These are phyloP conservation scores for Melanotaenia trifasciata DNA, from an alignment of 2,797 vertebrate genomes.

Conservation along the genomic window DNA sequence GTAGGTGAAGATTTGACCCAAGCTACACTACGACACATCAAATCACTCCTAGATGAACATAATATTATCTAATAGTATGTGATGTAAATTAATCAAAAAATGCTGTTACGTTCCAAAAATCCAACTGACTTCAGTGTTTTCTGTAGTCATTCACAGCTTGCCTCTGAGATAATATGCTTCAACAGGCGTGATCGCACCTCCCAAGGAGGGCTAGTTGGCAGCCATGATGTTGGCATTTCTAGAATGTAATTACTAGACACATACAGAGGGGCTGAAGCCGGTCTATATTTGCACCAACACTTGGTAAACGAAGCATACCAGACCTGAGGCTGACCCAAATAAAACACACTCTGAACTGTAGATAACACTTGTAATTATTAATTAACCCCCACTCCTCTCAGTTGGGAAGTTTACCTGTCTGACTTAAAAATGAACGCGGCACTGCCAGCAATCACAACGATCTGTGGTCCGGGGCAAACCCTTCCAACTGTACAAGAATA, in stretches of 20 bases:
- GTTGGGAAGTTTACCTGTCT: constrained; percentile 50
- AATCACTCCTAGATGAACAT: neutral
- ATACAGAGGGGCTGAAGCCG: constrained; percentile 71
- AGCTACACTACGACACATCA: neutral
- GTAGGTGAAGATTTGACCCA: neutral
- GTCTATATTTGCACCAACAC: constrained; percentile 76
- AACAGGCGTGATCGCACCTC: constrained; percentile 80
- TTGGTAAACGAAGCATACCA: constrained; percentile 57
- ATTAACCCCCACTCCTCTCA: constrained; percentile 50
- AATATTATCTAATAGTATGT: neutral
- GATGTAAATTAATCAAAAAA: constrained; percentile 46
- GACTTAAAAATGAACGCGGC: constrained; percentile 34
- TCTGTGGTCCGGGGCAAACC: constrained; percentile 57
- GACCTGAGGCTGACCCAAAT: constrained; percentile 66
- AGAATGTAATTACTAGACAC: constrained; percentile 80
- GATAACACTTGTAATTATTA: constrained; percentile 54
- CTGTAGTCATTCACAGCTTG: constrained; percentile 77
- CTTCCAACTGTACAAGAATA: constrained; percentile 57
- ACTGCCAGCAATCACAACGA: constrained; percentile 35
- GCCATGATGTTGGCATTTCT: constrained; percentile 74
- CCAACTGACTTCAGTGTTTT: constrained; percentile 69
- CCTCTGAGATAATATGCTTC: constrained; percentile 79
- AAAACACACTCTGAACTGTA: constrained; percentile 51
- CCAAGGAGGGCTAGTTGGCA: constrained; percentile 77
- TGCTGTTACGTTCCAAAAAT: constrained; percentile 53